Percentiles rank a stretch among this genome's conserved stretches.
phyloP scores from a whole-genome alignment of 2,888 invertebrate genomes.

The Saturnia pavonia region DNA sequence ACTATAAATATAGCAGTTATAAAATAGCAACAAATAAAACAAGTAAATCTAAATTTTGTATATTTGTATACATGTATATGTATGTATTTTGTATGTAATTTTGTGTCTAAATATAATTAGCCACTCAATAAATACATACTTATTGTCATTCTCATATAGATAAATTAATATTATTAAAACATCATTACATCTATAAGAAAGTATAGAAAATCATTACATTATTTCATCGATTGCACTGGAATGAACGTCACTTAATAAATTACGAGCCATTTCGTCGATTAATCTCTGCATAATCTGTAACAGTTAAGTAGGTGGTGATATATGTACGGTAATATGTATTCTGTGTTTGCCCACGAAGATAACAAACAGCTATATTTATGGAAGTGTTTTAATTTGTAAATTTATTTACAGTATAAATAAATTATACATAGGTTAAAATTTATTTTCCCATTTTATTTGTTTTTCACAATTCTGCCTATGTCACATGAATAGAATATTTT shows the following conservation, averaged over 20 bases:
- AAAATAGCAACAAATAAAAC: too few relatives aligned
- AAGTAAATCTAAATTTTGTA: too few relatives aligned
- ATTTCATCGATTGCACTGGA: neutral
- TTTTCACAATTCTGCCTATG: too few relatives aligned
- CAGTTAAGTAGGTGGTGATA: slow-evolving; percentile 5
- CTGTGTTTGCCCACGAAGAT: neutral
- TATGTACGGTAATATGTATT: slow-evolving; percentile 2
- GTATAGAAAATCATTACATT: neutral
- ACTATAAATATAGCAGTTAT: too few relatives aligned
- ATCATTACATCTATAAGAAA: neutral
- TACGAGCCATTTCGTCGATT: neutral
- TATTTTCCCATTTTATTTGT: too few relatives aligned
- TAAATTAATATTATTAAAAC: neutral
- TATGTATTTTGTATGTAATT: too few relatives aligned
- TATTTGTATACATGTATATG: too few relatives aligned
- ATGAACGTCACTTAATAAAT: neutral
- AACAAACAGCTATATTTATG: neutral
- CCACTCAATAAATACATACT: neutral
- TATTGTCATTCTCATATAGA: neutral
- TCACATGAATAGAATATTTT: too few relatives aligned
- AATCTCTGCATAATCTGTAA: slow-evolving; percentile 8
- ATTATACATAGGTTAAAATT: neutral
- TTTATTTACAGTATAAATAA: neutral
- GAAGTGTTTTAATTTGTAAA: neutral
- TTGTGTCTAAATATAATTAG: neutral